Conservation (phyloP, 2,888 invertebrate genomes). For the Eristalis pertinax region DNA sequence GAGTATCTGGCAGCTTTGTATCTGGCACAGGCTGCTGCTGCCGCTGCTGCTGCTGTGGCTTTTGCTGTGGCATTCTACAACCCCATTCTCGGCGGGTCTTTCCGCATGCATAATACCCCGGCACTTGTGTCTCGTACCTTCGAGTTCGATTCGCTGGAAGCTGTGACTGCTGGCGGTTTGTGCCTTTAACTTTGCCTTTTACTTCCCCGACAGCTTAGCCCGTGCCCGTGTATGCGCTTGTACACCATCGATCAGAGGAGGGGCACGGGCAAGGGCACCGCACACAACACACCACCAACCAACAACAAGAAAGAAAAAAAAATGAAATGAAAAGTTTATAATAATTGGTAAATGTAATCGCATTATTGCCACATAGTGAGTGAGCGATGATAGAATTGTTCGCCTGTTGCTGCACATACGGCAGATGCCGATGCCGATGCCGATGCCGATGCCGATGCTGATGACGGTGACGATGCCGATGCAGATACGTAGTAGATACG, state of each 20-base stretch:
- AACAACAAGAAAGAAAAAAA: background rate
- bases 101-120: conserved; percentile 65
- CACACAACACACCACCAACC: background rate
- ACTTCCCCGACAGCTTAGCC: conserved; percentile 69
- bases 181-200: conserved; percentile 45
- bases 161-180: conserved; percentile 41
- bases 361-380: conserved; percentile 72
- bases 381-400: conserved; percentile 72
- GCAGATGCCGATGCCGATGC: conserved; percentile 19
- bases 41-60: too few species aligned
- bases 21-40: background rate
- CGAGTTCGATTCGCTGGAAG: conserved; percentile 39
- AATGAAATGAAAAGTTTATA: conserved; percentile 59
- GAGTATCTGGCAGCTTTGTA: background rate
- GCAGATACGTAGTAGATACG: conserved; percentile 11
- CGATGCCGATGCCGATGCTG: conserved; percentile 13
- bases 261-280: background rate
- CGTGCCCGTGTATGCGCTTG: conserved; percentile 33
- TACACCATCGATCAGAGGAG: conserved; percentile 56
- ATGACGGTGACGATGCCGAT: conserved; percentile 48
- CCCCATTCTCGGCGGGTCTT: conserved; percentile 59
- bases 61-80: conserved; percentile 56
- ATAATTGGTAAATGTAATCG: conserved; percentile 72
- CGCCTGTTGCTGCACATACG: conserved; percentile 60
- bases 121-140: conserved; percentile 18